Percentiles rank a stretch among this genome's conserved stretches.
These are phyloP conservation scores for Monoplex corrugatus DNA, from an alignment of 2,888 invertebrate species.

Conservation along the genomic window DNA sequence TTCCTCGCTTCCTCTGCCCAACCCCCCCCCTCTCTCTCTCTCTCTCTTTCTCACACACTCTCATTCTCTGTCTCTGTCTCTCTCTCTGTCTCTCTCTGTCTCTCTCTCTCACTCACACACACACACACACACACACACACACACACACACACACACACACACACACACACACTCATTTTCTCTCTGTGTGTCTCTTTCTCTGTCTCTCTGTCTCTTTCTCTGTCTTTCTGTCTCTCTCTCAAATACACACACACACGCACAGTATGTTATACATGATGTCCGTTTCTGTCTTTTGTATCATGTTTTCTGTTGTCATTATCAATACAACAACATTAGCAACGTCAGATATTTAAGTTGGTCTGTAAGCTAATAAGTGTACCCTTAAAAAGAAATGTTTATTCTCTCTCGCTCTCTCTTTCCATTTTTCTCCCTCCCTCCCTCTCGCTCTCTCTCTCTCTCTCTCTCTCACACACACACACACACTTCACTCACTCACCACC, in stretches of 20 bases:
- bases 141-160: background rate
- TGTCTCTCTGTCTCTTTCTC: background rate
- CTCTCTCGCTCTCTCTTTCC: background rate
- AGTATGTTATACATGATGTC: no score
- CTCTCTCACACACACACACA: no score
- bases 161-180: background rate
- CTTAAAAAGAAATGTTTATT: no score
- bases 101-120: background rate
- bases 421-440: background rate
- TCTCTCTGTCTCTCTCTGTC: conserved; percentile 2
- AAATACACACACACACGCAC: no score
- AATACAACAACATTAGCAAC: no score
- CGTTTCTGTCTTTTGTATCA: background rate
- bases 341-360: no score
- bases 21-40: background rate
- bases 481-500: no score
- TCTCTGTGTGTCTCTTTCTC: background rate
- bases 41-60: background rate
- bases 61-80: background rate
- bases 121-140: background rate
- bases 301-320: background rate
- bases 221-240: background rate
- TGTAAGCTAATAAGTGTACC: no score
- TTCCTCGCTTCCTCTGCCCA: background rate
- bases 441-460: background rate